These are phyloP conservation scores for Julus scanicus DNA, from an alignment of 2,888 invertebrate genomes.

Conservation along the genomic window DNA sequence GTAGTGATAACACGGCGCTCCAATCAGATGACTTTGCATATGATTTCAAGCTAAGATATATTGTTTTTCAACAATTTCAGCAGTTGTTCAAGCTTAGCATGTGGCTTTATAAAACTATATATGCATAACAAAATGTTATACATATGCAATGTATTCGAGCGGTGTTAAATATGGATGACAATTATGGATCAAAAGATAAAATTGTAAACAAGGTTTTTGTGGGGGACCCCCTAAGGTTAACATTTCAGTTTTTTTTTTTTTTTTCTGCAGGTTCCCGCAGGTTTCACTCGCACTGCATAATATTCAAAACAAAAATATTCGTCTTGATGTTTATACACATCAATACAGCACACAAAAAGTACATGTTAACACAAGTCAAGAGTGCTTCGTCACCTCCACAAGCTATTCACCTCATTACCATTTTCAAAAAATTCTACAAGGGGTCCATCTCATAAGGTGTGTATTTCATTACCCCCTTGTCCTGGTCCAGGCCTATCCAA, in stretches of 20 bases:
- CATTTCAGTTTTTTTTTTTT: neutral
- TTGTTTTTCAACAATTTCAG: neutral
- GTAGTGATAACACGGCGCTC: neutral
- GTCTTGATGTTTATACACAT: neutral
- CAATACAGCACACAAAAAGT: neutral
- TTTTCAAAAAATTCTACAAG: neutral
- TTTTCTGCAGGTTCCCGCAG: slow-evolving; percentile 19
- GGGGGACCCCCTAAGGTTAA: slow-evolving; percentile 16
- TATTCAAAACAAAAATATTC: slow-evolving; percentile 10
- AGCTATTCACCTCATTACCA: neutral
- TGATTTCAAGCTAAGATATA: neutral
- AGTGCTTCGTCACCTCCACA: slow-evolving; percentile 33
- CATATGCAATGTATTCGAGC: neutral
- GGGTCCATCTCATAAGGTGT: slow-evolving; percentile 33
- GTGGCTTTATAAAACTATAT: neutral
- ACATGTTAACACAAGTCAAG: neutral
- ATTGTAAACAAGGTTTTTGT: neutral
- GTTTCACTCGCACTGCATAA: slow-evolving; percentile 11
- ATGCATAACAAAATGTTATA: neutral
- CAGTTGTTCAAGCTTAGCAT: neutral
- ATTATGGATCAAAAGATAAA: slow-evolving; percentile 33
- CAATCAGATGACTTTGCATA: neutral
- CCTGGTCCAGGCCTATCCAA: slow-evolving; percentile 3
- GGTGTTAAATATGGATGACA: slow-evolving; percentile 32
- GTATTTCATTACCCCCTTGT: slow-evolving; percentile 23